A percentile compares a stretch with the other conserved stretches of the same genome.
These are phyloP conservation scores for Aspidiotus rigidus DNA, from an alignment of 2,888 invertebrate species.

Conservation along the genomic window DNA sequence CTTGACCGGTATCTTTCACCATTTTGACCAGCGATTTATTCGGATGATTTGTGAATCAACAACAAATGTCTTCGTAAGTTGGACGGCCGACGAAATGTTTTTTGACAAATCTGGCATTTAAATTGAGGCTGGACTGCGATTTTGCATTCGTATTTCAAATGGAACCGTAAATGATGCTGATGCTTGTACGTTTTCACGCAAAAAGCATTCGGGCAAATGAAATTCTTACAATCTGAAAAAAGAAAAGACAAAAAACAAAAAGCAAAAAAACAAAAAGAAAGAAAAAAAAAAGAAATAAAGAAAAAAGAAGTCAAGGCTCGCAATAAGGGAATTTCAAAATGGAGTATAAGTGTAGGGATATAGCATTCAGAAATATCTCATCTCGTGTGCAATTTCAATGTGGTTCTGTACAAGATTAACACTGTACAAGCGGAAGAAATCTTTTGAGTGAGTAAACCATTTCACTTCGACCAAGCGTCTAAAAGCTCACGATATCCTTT, in stretches of 20 bases:
- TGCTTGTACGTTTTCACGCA: slow-evolving; percentile 39
- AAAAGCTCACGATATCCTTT: too few relatives aligned
- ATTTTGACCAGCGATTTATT: too few relatives aligned
- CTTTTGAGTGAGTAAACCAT: too few relatives aligned
- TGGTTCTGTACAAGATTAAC: too few relatives aligned
- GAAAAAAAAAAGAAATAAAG: background rate
- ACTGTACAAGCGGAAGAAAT: too few relatives aligned
- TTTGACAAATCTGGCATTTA: slow-evolving; percentile 44
- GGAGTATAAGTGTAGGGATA: too few relatives aligned
- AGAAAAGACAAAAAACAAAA: background rate
- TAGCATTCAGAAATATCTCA: too few relatives aligned
- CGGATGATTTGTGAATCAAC: background rate
- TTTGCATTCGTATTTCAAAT: slow-evolving; percentile 43
- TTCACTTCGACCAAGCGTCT: too few relatives aligned
- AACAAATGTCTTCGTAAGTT: slow-evolving; percentile 5
- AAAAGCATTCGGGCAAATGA: slow-evolving; percentile 22
- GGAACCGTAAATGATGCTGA: slow-evolving; percentile 39
- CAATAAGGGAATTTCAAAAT: too few relatives aligned
- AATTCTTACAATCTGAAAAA: background rate
- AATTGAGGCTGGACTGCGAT: slow-evolving; percentile 43
- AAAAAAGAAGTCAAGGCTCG: background rate
- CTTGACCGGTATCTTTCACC: too few relatives aligned
- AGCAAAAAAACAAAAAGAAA: background rate
- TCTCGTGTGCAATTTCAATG: too few relatives aligned
- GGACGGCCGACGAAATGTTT: slow-evolving; percentile 36